These are phyloP conservation scores for Pangasius larnaudii DNA, from an alignment of 2,797 vertebrate species.

Conservation along the genomic window DNA sequence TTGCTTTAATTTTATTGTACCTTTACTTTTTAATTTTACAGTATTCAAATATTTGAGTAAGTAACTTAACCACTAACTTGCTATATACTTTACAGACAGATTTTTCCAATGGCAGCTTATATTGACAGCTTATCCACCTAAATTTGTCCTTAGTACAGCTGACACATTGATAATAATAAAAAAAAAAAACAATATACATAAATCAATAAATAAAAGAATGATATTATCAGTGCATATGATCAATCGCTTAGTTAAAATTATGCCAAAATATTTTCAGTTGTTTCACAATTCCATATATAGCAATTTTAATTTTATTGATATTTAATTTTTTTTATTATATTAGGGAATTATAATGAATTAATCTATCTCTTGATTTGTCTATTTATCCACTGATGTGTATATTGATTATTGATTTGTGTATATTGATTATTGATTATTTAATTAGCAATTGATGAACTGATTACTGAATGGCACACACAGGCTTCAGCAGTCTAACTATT, in stretches of 20 bases:
- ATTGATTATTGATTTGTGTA: not conserved
- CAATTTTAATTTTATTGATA: no score
- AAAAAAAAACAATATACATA: not conserved
- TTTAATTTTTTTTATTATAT: not conserved
- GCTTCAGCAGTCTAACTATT: not conserved
- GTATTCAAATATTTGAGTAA: not conserved
- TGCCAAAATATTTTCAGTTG: not conserved
- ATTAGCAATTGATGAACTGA: not conserved
- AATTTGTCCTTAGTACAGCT: not conserved
- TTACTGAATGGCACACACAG: not conserved
- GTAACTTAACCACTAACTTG: not conserved
- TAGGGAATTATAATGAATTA: not conserved
- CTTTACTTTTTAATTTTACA: not conserved
- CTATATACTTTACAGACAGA: not conserved
- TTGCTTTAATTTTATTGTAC: not conserved
- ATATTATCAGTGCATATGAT: not conserved
- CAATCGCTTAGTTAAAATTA: not conserved
- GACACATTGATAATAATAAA: not conserved
- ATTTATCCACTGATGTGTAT: not conserved
- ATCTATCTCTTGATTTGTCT: conserved; percentile 49
- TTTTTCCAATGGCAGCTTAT: not conserved
- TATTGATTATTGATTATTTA: no score
- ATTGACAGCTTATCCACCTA: not conserved
- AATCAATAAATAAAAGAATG: not conserved
- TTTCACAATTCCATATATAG: not conserved